Percentiles rank a stretch among this genome's conserved stretches.
Evolutionary conservation across 2,888 invertebrate species (phyloP).

Genomic region (Lepidocyrtoides sp.): DNA sequence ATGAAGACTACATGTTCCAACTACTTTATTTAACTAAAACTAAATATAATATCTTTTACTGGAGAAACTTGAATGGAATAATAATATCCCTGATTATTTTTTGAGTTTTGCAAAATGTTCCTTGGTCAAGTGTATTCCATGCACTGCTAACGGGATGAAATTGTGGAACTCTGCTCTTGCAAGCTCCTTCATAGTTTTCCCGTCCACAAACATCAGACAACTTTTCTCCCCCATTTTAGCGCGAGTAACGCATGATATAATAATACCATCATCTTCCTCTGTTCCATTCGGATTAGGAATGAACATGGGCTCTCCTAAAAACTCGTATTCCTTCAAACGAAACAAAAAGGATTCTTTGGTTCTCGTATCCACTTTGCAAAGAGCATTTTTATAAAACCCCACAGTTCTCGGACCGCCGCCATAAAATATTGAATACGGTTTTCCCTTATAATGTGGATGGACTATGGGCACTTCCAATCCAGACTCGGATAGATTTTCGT

Average conservation of each 20-base stretch:
- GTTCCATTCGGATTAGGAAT: conserved; percentile 87
- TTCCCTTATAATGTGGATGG: conserved; percentile 86
- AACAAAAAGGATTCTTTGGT: conserved; percentile 80
- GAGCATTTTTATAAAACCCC: conserved; percentile 85
- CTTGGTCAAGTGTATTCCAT: conserved; percentile 84
- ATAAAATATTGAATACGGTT: conserved; percentile 87
- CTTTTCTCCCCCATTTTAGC: conserved; percentile 84
- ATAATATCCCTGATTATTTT: neutral
- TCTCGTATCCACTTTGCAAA: conserved; percentile 83
- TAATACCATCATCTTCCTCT: conserved; percentile 88
- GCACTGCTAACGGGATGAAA: conserved; percentile 86
- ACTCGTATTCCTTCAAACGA: conserved; percentile 79
- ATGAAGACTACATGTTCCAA: neutral
- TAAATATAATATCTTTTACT: neutral
- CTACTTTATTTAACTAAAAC: neutral
- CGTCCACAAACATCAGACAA: conserved; percentile 86
- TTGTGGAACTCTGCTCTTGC: conserved; percentile 86
- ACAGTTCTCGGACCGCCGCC: conserved; percentile 87
- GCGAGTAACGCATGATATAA: conserved; percentile 86
- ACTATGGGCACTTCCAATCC: conserved; percentile 88
- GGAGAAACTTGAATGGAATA: neutral
- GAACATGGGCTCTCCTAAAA: conserved; percentile 87
- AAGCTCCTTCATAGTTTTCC: conserved; percentile 86
- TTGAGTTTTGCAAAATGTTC: conserved; percentile 35
- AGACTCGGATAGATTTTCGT: conserved; percentile 85